Conservation (phyloP, 2,797 vertebrate species). For the Hydrophis major region DNA sequence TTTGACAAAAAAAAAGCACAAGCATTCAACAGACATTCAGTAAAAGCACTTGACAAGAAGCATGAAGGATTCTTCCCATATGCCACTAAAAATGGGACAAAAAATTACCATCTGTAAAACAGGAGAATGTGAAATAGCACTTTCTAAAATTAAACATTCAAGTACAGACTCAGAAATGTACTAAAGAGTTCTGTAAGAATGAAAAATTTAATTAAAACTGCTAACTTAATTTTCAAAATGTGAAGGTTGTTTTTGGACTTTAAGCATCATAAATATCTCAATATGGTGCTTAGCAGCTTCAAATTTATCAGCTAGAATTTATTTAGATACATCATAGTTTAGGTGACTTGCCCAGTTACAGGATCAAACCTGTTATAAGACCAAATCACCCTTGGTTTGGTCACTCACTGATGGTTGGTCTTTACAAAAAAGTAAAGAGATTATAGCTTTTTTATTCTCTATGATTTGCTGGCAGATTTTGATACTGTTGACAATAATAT, state of each 20-base stretch:
- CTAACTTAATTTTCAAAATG: neutral
- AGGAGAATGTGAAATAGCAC: constrained; percentile 21
- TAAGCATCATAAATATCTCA: neutral
- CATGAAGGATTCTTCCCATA: constrained; percentile 21
- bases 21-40: constrained; percentile 20
- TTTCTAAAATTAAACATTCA: constrained; percentile 37
- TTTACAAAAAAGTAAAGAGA: neutral
- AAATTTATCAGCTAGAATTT: neutral
- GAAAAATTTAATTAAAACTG: neutral
- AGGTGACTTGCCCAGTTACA: neutral
- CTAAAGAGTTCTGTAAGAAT: constrained; percentile 3
- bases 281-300: neutral
- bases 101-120: constrained; percentile 33
- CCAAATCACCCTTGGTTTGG: neutral
- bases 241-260: neutral
- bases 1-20: constrained; percentile 9
- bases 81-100: constrained; percentile 8
- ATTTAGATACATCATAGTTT: neutral
- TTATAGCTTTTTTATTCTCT: neutral
- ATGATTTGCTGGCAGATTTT: neutral
- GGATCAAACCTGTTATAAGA: neutral
- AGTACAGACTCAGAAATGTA: constrained; percentile 13
- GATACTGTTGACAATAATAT: neutral
- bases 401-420: neutral
- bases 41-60: constrained; percentile 14